A percentile compares a stretch with the other conserved stretches of the same genome.
These are phyloP conservation scores for Chlamydotis undulata DNA, from an alignment of 2,113 vertebrate species.

Conservation along the genomic window DNA sequence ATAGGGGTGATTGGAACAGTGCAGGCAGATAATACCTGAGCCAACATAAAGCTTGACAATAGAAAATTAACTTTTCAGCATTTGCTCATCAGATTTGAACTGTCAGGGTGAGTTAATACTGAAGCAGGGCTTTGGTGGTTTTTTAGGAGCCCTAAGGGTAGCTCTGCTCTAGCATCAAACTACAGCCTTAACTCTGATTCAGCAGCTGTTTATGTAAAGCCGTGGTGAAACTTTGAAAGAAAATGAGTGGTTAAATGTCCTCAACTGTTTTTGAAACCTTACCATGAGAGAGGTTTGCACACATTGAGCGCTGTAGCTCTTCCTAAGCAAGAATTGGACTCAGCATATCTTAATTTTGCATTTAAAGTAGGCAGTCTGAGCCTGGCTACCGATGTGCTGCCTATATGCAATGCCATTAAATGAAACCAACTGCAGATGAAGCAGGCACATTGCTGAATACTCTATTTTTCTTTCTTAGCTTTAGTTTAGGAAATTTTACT, in stretches of 20 bases:
- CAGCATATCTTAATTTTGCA: not conserved
- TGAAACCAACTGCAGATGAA: not conserved
- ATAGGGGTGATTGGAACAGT: not conserved
- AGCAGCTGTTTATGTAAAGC: not conserved
- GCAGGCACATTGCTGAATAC: not conserved
- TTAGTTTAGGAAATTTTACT: not conserved
- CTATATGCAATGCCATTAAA: not conserved
- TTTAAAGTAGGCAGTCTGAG: not conserved
- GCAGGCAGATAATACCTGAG: not conserved
- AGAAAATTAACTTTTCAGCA: slow-evolving; percentile 44
- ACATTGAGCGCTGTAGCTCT: rapidly evolving
- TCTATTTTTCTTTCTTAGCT: not conserved
- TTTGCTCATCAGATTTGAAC: slow-evolving; percentile 12
- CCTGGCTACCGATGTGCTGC: not conserved
- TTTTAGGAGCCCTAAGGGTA: not conserved
- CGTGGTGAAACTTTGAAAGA: not conserved
- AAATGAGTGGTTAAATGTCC: not conserved
- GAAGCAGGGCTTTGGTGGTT: not conserved
- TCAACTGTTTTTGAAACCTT: not conserved
- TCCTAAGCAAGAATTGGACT: not conserved
- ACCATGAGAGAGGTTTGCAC: not conserved
- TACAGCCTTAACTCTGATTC: not conserved
- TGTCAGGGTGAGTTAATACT: slow-evolving; percentile 23
- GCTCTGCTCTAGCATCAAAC: not conserved
- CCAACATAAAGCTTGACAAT: slow-evolving; percentile 37